A percentile compares a stretch with the other conserved stretches of the same genome.
phyloP scores from a whole-genome alignment of 2,888 invertebrate genomes.

The Torymus aiolomorphi region DNA sequence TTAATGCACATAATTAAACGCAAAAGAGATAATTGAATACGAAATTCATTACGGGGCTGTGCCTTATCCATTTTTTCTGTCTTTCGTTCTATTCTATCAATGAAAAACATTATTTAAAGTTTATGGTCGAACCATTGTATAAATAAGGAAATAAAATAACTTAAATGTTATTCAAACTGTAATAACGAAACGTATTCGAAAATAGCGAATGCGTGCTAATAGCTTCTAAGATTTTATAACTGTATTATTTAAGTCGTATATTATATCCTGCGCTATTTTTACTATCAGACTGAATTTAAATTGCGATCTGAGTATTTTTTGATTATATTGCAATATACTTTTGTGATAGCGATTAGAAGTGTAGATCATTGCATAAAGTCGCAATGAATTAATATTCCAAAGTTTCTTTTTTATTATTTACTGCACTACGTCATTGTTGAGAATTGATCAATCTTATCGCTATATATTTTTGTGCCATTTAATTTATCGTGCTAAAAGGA shows the following conservation, averaged over 20 bases:
- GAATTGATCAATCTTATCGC: slow-evolving; percentile 39
- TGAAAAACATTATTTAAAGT: slow-evolving; percentile 53
- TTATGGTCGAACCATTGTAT: slow-evolving; percentile 56
- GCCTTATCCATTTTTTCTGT: slow-evolving; percentile 58
- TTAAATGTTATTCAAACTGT: slow-evolving; percentile 59
- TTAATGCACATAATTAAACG: slow-evolving; percentile 40
- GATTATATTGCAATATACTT: slow-evolving; percentile 58
- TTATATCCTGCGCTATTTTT: slow-evolving; percentile 58
- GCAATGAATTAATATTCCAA: slow-evolving; percentile 54
- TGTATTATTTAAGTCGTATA: slow-evolving; percentile 61
- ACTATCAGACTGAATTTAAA: slow-evolving; percentile 62
- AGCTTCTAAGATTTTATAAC: slow-evolving; percentile 62
- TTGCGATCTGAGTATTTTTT: slow-evolving; percentile 62
- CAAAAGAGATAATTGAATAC: slow-evolving; percentile 28
- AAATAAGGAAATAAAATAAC: slow-evolving; percentile 56
- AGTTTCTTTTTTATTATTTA: slow-evolving; percentile 46
- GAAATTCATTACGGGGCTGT: slow-evolving; percentile 59
- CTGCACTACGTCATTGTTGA: slow-evolving; percentile 31
- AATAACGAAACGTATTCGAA: slow-evolving; percentile 38
- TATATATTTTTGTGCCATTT: slow-evolving; percentile 55
- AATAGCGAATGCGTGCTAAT: slow-evolving; percentile 28
- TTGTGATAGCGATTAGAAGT: slow-evolving; percentile 54
- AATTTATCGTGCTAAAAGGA: slow-evolving; percentile 7
- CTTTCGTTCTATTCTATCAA: slow-evolving; percentile 39
- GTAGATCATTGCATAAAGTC: slow-evolving; percentile 38